Conservation (phyloP, 2,113 vertebrate species). For the Oreochromis aureus region DNA sequence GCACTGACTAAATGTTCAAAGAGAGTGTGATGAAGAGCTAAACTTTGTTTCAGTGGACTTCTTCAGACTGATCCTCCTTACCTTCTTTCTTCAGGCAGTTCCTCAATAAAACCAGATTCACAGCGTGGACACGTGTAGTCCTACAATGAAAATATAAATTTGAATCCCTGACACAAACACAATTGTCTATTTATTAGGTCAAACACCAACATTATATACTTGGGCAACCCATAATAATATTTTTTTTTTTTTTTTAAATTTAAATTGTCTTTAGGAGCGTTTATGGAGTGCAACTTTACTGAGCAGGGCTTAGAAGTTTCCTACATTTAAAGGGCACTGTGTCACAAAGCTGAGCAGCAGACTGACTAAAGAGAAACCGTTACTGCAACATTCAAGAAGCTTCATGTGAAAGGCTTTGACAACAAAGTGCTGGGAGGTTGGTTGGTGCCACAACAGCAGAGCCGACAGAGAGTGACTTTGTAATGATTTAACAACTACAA, state of each 20-base stretch:
- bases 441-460: background rate
- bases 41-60: background rate
- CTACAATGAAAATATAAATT: constrained; percentile 50
- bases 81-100: constrained; percentile 85
- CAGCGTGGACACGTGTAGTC: constrained; percentile 93
- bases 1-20: background rate
- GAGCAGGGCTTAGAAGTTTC: background rate
- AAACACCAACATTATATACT: background rate
- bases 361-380: background rate
- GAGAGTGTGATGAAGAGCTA: background rate
- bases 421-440: constrained; percentile 12
- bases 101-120: constrained; percentile 95
- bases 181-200: background rate
- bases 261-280: too few relatives aligned
- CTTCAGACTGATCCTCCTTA: constrained; percentile 23
- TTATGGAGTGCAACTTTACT: background rate
- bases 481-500: background rate
- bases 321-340: background rate
- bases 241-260: background rate
- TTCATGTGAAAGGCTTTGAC: constrained; percentile 34
- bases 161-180: background rate
- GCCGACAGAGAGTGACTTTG: background rate
- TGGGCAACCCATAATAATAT: background rate
- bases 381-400: constrained; percentile 54
- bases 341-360: background rate